Conservation (phyloP, 1,140 invertebrate species). For the Calycopis cecrops region DNA sequence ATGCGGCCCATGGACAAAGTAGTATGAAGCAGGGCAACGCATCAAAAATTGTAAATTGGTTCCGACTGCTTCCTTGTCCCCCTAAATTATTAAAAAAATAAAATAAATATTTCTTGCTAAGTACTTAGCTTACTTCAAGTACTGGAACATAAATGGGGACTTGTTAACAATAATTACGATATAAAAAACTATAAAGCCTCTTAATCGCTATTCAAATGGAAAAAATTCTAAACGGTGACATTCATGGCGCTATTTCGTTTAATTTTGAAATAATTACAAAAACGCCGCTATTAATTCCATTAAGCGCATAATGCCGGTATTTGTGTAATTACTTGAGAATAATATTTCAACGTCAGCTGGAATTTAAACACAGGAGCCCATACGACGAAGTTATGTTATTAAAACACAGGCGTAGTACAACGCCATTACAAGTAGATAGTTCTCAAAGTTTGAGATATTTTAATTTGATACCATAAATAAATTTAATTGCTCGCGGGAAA, state of each 20-base stretch:
- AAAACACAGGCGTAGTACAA: constrained; percentile 33
- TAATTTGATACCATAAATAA: too few relatives aligned
- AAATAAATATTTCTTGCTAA: too few relatives aligned
- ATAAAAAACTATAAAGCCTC: too few relatives aligned
- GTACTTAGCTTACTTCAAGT: too few relatives aligned
- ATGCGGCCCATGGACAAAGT: too few relatives aligned
- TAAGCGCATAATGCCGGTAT: constrained; percentile 63
- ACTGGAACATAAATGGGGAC: neutral
- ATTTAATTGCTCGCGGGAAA: too few relatives aligned
- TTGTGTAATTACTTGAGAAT: constrained; percentile 53
- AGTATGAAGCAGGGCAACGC: too few relatives aligned
- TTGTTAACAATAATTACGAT: neutral
- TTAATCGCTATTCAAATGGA: too few relatives aligned
- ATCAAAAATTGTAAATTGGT: too few relatives aligned
- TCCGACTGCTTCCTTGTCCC: too few relatives aligned
- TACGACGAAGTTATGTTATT: constrained; percentile 60
- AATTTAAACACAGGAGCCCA: constrained; percentile 52
- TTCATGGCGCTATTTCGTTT: constrained; percentile 4
- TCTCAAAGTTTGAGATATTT: too few relatives aligned
- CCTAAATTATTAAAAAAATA: too few relatives aligned
- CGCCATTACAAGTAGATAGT: neutral
- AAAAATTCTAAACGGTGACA: neutral
- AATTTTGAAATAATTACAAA: constrained; percentile 23
- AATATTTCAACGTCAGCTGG: constrained; percentile 38
- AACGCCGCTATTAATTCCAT: constrained; percentile 39